Evolutionary conservation across 2,797 vertebrate genomes (phyloP), one percentile per base, ranked within the genome.

Genomic region (Cyclopterus lumpus): DNA sequence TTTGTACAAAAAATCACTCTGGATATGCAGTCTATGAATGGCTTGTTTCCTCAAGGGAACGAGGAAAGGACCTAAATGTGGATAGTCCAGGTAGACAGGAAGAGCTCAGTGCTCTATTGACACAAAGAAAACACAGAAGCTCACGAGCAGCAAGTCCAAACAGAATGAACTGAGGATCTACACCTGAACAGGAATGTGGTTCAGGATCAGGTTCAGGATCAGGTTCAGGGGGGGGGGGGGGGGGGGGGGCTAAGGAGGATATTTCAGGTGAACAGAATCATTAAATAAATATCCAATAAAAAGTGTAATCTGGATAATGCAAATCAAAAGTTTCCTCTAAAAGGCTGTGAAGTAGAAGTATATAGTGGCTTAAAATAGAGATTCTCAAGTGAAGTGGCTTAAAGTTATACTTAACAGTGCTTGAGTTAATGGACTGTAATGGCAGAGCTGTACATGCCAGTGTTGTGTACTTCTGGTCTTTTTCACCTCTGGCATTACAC

Each of bases 401-500:
- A 38, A 60, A 49, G 24, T 36, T 38, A 46, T 54, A 15, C 40
- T 8, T 38, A 42, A 12, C 40, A 12, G 40, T 4, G 12, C 3
- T 44, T 15, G 40, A 15, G 40, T 44, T 15, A 12, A 16, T 16
- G 14, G 44, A 15, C 40, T 44, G 67, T 67, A 53, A 60, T 24
- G 38, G 11, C 75, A 68, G 32, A 49, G 48, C 5, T 68, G 51
- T 28, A 12, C 73, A 71, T 57, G 49, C 38, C 75, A 59, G 22
- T 59, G 26, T 68, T 57, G 60, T 67, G 69, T 58, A 26, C n/a
- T 69, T 59, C 32, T 73, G 54, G 71, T 70, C 34, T 69, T 49
- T 71, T 82, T 76, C 68, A 64, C 58, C 71, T 66, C 30, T 71
- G 62, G 61, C 60, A 65, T 75, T 62, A 71, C 70, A 67, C 58